A percentile compares a stretch with the other conserved stretches of the same genome.
Evolutionary conservation across 2,113 vertebrate species (phyloP).

Genomic region (Odocoileus hemionus): DNA sequence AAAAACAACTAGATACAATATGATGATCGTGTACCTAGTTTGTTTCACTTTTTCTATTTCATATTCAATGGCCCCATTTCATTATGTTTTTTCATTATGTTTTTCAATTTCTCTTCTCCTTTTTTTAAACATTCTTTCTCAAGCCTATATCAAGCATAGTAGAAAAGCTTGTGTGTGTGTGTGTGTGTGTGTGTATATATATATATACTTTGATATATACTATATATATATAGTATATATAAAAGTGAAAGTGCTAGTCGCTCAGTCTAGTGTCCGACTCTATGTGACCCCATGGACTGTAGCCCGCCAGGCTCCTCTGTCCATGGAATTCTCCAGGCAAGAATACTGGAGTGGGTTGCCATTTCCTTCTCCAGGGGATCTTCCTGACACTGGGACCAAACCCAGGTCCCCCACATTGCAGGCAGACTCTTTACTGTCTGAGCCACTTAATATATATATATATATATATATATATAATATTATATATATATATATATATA

Average conservation of each 20-base stretch:
- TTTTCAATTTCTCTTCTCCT: background rate
- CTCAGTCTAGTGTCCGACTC: background rate
- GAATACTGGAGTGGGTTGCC: background rate
- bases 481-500: background rate
- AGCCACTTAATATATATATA: background rate
- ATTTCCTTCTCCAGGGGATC: background rate
- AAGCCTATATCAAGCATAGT: background rate
- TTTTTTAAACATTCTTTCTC: background rate
- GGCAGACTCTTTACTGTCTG: background rate
- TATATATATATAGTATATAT: background rate
- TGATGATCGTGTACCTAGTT: background rate
- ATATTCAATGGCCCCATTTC: background rate
- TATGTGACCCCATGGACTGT: background rate
- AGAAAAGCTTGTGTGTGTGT: background rate
- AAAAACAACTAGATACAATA: background rate
- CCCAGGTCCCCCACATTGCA: background rate
- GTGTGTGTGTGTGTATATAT: background rate
- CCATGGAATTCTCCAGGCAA: background rate
- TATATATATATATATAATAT: background rate
- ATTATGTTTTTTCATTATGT: background rate
- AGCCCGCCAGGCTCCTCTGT: rapidly evolving
- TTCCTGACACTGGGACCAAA: background rate
- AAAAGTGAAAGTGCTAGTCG: background rate
- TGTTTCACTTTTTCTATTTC: background rate
- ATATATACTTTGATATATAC: rapidly evolving